phyloP scores from a whole-genome alignment of 2,888 invertebrate species.

The Apocheima hispidaria region DNA sequence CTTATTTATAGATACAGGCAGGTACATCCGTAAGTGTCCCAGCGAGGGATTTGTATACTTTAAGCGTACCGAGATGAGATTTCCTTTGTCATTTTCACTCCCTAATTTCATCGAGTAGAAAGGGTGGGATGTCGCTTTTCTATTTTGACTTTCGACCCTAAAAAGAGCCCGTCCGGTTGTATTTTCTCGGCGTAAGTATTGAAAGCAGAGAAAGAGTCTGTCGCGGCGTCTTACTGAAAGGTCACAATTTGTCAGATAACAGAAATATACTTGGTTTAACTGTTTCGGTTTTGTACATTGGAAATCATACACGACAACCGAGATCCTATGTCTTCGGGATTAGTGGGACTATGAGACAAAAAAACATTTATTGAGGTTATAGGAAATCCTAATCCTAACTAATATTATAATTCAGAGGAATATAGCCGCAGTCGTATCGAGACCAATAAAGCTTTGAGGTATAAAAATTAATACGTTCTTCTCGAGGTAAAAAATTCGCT shows the following conservation, averaged over 20 bases:
- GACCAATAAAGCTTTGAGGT: too few species aligned
- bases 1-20: conserved; percentile 42
- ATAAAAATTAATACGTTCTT: too few species aligned
- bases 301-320: neutral
- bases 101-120: conserved; percentile 32
- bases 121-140: conserved; percentile 26
- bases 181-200: conserved; percentile 19
- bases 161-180: conserved; percentile 24
- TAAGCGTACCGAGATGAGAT: conserved; percentile 27
- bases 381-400: too few species aligned
- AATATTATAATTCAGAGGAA: too few species aligned
- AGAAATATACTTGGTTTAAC: neutral
- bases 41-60: conserved; percentile 33
- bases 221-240: neutral
- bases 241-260: neutral
- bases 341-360: neutral
- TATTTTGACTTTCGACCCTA: conserved; percentile 29
- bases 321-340: neutral
- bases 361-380: too few species aligned
- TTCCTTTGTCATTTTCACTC: conserved; percentile 37
- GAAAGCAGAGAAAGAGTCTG: conserved; percentile 11
- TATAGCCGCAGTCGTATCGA: too few species aligned
- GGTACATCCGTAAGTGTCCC: conserved; percentile 35
- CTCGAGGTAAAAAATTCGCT: too few species aligned
- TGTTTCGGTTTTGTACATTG: neutral